These are phyloP conservation scores for Lates japonicus DNA, from an alignment of 2,797 vertebrate species.

Conservation along the genomic window DNA sequence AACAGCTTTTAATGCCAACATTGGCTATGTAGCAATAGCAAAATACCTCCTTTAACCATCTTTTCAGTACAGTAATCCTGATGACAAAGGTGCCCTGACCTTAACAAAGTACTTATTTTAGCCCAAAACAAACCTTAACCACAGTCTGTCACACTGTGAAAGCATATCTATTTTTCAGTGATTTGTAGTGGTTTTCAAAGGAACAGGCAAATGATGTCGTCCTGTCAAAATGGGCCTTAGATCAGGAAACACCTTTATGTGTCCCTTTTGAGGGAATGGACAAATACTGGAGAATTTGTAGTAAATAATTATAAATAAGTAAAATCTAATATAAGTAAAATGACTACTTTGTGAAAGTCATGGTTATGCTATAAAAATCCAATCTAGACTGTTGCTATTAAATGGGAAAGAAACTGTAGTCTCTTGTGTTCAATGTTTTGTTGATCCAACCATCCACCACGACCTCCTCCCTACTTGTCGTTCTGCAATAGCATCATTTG, in stretches of 20 bases:
- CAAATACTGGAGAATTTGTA: background rate
- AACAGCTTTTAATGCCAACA: too few relatives aligned
- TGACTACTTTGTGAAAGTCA: background rate
- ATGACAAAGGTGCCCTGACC: background rate
- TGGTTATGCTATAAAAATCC: too few relatives aligned
- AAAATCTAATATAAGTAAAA: too few relatives aligned
- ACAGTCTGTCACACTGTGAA: background rate
- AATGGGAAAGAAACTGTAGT: background rate
- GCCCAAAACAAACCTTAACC: background rate
- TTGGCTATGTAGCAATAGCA: too few relatives aligned
- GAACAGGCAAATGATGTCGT: background rate
- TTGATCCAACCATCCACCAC: background rate
- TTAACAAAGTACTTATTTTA: background rate
- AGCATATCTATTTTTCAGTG: background rate
- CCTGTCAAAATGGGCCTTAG: background rate
- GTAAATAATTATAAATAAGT: background rate
- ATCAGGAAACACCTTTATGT: background rate
- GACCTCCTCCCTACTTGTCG: background rate
- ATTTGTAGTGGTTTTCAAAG: too few relatives aligned
- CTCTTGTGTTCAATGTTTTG: background rate
- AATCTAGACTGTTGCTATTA: background rate
- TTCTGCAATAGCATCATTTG: background rate
- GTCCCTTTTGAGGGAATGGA: background rate
- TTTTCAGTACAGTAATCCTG: background rate
- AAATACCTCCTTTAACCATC: background rate